Evolutionary conservation across 2,113 vertebrate genomes (phyloP), one percentile per base, ranked within the genome.

Genomic region (Stictonetta naevosa): DNA sequence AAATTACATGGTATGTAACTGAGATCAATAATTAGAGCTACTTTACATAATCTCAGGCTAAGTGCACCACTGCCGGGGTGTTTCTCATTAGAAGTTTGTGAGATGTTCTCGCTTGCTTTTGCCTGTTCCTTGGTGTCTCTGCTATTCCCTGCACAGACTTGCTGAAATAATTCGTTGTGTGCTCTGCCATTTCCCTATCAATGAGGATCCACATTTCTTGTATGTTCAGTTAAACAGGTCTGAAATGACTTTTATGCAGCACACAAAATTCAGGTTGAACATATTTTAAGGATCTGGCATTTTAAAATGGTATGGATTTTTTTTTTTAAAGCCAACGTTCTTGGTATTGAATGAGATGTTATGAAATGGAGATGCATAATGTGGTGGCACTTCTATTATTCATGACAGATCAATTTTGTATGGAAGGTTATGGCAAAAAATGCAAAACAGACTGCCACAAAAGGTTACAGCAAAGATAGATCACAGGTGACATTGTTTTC

Each of bases 341-440:
- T 86, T 83, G 59, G 44, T 64, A 74, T 11, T 72, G 87, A 95
- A 95, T 95, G 84, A 82, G 71, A 38, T 63, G n/a, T 91, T 95
- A 64, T 85, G 69, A 95, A 97, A 91, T 92, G 88, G 89, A 96
- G 92, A 96, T 69, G 31, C 67, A 59, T 94, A 90, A 95, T 94
- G 92, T 92, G 91, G 94, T 93, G 83, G 83, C 88, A 66, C 78
- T 77, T 60, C 28, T 62, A 12, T 90, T 95, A 93, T 91, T 97
- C 84, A 81, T 87, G 95, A 96, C 92, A 96, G 95, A 97, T 97
- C 93, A 94, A 93, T 96, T 94, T 95, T 93, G 72, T 91, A 68
- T 96, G 96, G 96, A 97, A 95, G 90, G 81, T 81, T 96, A 96
- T 95, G 80, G 93, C 84, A 77, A 95, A 86, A 93, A 93, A 97